phyloP scores from a whole-genome alignment of 2,888 invertebrate species.

The Sinopyrophorus schimmeli region DNA sequence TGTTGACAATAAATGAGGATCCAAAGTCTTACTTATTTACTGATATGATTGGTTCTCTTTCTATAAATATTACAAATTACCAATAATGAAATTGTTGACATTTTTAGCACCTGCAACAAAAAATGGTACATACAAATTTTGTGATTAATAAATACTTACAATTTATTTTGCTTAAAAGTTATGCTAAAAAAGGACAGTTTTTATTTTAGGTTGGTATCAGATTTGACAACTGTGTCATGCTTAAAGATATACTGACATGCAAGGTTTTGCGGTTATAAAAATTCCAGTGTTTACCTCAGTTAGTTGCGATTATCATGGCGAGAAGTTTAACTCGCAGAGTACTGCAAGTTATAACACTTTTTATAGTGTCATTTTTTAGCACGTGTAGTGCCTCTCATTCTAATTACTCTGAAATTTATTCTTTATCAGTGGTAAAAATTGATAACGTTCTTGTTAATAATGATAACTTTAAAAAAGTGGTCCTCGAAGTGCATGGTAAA shows the following conservation, averaged over 20 bases:
- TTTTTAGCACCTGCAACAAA: too few relatives aligned
- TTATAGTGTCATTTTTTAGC: slow-evolving; percentile 31
- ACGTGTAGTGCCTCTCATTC: slow-evolving; percentile 17
- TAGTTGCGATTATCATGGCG: slow-evolving; percentile 48
- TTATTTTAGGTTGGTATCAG: too few relatives aligned
- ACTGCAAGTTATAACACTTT: slow-evolving; percentile 40
- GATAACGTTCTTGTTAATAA: slow-evolving; percentile 25
- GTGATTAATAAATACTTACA: too few relatives aligned
- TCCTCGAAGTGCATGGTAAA: slow-evolving; percentile 49
- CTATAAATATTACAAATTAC: too few relatives aligned
- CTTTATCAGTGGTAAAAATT: slow-evolving; percentile 35
- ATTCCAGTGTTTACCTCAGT: slow-evolving; percentile 23
- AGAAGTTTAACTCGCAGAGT: slow-evolving; percentile 45
- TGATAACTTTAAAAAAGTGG: slow-evolving; percentile 44
- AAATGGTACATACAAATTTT: too few relatives aligned
- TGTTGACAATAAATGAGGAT: too few relatives aligned
- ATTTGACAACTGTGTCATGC: slow-evolving; percentile 18
- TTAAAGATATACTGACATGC: too few relatives aligned
- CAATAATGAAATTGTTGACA: too few relatives aligned
- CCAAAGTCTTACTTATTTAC: too few relatives aligned
- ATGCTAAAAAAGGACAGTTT: too few relatives aligned
- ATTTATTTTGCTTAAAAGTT: too few relatives aligned
- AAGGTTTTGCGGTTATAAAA: slow-evolving; percentile 20
- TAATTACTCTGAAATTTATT: slow-evolving; percentile 39
- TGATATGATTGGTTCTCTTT: too few relatives aligned